Evolutionary conservation across 53 echinoderm and acorn worm genomes (phyloP), one percentile per base, ranked within the genome.

Genomic region (Holothuria scabra): DNA sequence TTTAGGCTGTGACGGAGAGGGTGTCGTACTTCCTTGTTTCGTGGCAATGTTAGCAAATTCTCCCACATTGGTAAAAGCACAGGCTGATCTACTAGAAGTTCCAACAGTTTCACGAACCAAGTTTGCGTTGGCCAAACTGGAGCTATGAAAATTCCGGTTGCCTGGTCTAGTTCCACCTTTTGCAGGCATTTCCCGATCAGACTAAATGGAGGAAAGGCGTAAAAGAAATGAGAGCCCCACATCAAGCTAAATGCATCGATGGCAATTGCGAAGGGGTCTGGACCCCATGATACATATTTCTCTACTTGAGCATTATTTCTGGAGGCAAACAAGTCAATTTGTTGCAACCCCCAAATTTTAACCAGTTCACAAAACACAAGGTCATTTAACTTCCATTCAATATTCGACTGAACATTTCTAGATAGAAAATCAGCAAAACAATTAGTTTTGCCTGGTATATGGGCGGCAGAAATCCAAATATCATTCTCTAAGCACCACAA

Each of bases 161-260:
- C n/a, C n/a, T n/a, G n/a, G n/a, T n/a, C n/a, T n/a, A n/a, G n/a
- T n/a, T n/a, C n/a, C n/a, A n/a, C n/a, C n/a, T n/a, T n/a, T n/a
- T n/a, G n/a, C 34, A 84, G 67, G n/a, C 30, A 35, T 38, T 34
- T 41, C 22, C 90, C 90, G 33, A 86, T 83, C 25, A 86, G 41
- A 58, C 86, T 80, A 60, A 86, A 90, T 68, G 86, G 90, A 56
- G 86, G 86, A 65, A 89, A 89, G 59, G 80, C 81, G 76, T 89
- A 85, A 16, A 59, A 61, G 31, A 65, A 41, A 23, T 18, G 11
- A n/a, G n/a, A n/a, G n/a, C n/a, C n/a, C n/a, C n/a, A n/a, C n/a
- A n/a, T n/a, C n/a, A n/a, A n/a, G n/a, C n/a, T n/a, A n/a, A n/a
- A n/a, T n/a, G n/a, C n/a, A n/a, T n/a, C n/a, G n/a, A n/a, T n/a